A percentile compares a stretch with the other conserved stretches of the same genome.
Evolutionary conservation across 2,888 invertebrate species (phyloP).

Genomic region (Gordius sp.): DNA sequence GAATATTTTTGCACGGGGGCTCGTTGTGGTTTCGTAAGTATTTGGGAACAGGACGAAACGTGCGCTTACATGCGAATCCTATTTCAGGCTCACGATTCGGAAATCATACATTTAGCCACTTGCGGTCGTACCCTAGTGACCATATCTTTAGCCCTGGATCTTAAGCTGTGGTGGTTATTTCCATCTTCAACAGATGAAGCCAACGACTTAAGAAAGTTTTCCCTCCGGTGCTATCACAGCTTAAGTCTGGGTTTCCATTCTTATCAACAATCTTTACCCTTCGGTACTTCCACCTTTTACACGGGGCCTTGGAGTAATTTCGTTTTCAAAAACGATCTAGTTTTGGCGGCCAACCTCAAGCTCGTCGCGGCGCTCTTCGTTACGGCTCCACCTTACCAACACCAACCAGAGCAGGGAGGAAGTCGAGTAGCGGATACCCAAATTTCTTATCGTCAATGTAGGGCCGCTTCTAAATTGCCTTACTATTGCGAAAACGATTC

Average conservation of each 20-base stretch:
- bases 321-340: background rate
- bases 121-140: constrained; percentile 6
- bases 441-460: background rate
- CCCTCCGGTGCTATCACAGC: background rate
- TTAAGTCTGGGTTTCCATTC: constrained; percentile 1
- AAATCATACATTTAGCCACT: background rate
- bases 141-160: background rate
- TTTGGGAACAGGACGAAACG: background rate
- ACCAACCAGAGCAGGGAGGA: background rate
- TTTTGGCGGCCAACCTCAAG: constrained; percentile 3
- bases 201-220: too few species aligned
- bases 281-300: background rate
- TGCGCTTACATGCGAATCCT: background rate
- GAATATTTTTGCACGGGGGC: background rate
- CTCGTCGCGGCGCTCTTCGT: background rate
- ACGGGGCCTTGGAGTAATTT: constrained; percentile 9
- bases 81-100: background rate
- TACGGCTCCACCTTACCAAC: background rate
- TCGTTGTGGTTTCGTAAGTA: background rate
- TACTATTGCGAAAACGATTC: background rate
- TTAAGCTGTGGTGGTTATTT: background rate
- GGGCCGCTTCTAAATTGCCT: constrained; percentile 3
- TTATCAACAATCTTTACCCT: constrained; percentile 10
- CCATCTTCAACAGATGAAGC: background rate
- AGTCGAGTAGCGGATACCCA: too few species aligned